Evolutionary conservation across 2,888 invertebrate genomes (phyloP).

Genomic region (Polydrusus tereticollis): DNA sequence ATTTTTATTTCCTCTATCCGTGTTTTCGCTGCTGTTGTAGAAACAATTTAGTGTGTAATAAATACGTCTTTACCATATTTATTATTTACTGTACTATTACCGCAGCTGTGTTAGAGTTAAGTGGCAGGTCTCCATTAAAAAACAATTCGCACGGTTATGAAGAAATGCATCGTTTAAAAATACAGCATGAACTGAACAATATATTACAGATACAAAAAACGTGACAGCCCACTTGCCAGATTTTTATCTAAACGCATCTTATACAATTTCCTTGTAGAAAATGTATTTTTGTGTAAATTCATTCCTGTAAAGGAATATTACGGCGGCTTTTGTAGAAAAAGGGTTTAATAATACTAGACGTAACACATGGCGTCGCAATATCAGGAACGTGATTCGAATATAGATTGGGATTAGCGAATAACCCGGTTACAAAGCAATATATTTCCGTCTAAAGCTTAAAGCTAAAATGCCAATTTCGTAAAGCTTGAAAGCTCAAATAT

Average conservation of each 20-base stretch:
- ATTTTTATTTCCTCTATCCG: no score
- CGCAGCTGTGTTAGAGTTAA: no score
- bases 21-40: no score
- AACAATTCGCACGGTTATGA: no score
- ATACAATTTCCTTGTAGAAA: conserved; percentile 20
- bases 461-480: conserved; percentile 44
- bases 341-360: conserved; percentile 45
- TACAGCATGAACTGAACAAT: no score
- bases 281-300: conserved; percentile 40
- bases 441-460: conserved; percentile 42
- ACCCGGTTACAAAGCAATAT: conserved; percentile 47
- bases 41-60: no score
- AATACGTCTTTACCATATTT: no score
- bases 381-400: conserved; percentile 47
- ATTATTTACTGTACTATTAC: no score
- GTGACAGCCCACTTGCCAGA: no score
- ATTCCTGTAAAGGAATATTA: conserved; percentile 44
- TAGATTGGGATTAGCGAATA: conserved; percentile 47
- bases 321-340: conserved; percentile 38
- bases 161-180: no score
- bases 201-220: no score
- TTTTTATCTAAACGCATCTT: not conserved
- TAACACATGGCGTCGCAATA: conserved; percentile 47
- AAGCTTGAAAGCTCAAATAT: conserved; percentile 35
- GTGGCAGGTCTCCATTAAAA: no score